These are phyloP conservation scores for Carterocephalus palaemon DNA, from an alignment of 2,888 invertebrate species.

Conservation along the genomic window DNA sequence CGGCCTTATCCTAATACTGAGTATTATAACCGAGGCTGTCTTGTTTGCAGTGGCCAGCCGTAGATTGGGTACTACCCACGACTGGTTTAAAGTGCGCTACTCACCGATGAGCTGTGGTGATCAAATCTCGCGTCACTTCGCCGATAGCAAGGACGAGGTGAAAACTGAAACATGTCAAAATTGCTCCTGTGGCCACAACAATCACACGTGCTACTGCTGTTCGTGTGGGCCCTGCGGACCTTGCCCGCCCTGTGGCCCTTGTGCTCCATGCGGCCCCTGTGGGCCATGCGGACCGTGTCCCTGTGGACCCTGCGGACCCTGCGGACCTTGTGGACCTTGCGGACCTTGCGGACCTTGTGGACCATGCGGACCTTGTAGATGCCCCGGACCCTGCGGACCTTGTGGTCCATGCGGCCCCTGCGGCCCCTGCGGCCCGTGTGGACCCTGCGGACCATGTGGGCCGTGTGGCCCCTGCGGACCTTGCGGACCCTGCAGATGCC, in stretches of 20 bases:
- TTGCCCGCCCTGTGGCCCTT: slow-evolving; percentile 31
- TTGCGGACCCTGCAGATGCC: slow-evolving; percentile 39
- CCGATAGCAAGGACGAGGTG: slow-evolving; percentile 46
- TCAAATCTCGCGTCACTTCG: slow-evolving; percentile 37
- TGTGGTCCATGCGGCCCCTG: slow-evolving; percentile 43
- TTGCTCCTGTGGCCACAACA: slow-evolving; percentile 13
- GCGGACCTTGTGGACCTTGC: slow-evolving; percentile 41
- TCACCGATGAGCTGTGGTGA: slow-evolving; percentile 45
- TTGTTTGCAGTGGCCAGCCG: slow-evolving; percentile 59
- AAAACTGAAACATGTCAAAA: slow-evolving; percentile 33
- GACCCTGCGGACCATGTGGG: slow-evolving; percentile 35
- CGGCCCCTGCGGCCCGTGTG: slow-evolving; percentile 36
- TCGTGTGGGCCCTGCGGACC: slow-evolving; percentile 33
- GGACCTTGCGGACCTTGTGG: slow-evolving; percentile 44
- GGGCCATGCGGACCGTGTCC: slow-evolving; percentile 39
- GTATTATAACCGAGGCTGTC: slow-evolving; percentile 69
- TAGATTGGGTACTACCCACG: slow-evolving; percentile 35
- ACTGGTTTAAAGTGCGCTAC: slow-evolving; percentile 27
- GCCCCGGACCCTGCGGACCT: slow-evolving; percentile 33
- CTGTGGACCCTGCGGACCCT: slow-evolving; percentile 36
- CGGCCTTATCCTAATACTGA: slow-evolving; percentile 41
- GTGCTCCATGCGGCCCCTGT: slow-evolving; percentile 38
- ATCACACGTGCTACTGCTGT: slow-evolving; percentile 36
- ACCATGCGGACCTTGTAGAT: slow-evolving; percentile 46
- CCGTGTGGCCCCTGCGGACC: slow-evolving; percentile 36